These are phyloP conservation scores for Threskiornis aethiopicus DNA, from an alignment of 2,797 vertebrate species.

Conservation along the genomic window DNA sequence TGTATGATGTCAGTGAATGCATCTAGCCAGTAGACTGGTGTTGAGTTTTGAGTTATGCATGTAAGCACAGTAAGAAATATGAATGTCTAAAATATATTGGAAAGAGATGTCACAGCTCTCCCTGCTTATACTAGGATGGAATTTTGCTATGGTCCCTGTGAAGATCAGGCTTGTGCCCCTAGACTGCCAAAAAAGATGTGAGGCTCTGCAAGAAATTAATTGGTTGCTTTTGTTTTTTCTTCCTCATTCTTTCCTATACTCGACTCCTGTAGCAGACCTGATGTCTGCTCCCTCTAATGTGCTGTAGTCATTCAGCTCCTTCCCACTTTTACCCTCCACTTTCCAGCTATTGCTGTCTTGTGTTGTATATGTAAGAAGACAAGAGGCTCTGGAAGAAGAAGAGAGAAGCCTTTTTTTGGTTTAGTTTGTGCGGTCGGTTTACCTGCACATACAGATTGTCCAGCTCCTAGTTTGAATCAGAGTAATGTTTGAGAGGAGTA, in stretches of 20 bases:
- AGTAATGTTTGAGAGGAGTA: not conserved
- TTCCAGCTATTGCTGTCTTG: not conserved
- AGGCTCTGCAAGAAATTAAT: not conserved
- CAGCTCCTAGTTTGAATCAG: not conserved
- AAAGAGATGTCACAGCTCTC: not conserved
- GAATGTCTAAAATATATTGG: not conserved
- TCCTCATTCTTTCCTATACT: not conserved
- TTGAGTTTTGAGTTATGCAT: not conserved
- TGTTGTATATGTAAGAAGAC: not conserved
- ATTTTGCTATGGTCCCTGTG: not conserved
- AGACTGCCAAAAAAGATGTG: not conserved
- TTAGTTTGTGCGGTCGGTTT: not conserved
- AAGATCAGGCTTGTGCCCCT: not conserved
- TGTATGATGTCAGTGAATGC: not conserved
- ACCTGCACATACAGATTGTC: not conserved
- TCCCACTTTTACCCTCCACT: not conserved
- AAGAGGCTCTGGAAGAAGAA: not conserved
- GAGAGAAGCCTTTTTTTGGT: not conserved
- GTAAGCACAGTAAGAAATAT: not conserved
- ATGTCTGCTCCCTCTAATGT: not conserved
- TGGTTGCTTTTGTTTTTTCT: not conserved
- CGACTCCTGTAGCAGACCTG: not conserved
- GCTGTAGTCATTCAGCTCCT: not conserved
- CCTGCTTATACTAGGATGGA: not conserved
- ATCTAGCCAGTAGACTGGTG: not conserved